Evolutionary conservation across 2,888 invertebrate genomes (phyloP).

Genomic region (Habroteleia sp.): DNA sequence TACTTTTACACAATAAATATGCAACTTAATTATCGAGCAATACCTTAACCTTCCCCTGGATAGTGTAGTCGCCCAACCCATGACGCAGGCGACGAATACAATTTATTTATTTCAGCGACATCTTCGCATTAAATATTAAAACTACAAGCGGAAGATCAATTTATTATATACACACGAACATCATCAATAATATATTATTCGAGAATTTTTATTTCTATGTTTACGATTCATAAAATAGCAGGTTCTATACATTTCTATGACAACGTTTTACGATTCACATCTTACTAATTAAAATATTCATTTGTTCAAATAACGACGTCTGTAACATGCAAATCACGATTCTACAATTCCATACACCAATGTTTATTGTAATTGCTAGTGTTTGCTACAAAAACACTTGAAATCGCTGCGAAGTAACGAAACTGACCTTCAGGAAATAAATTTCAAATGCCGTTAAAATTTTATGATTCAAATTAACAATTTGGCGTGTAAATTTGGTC

Average conservation of each 20-base stretch:
- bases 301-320: slow-evolving; percentile 53
- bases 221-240: slow-evolving; percentile 56
- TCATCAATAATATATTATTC: slow-evolving; percentile 57
- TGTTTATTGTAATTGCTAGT: slow-evolving; percentile 45
- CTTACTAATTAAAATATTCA: slow-evolving; percentile 61
- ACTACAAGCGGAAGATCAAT: slow-evolving; percentile 48
- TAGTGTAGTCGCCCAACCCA: slow-evolving; percentile 39
- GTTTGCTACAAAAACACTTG: slow-evolving; percentile 43
- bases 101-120: slow-evolving; percentile 59
- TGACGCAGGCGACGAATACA: slow-evolving; percentile 29
- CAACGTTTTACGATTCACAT: slow-evolving; percentile 54
- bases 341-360: slow-evolving; percentile 45
- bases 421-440: slow-evolving; percentile 38
- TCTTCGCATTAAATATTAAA: slow-evolving; percentile 53
- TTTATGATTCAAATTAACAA: slow-evolving; percentile 54
- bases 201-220: slow-evolving; percentile 44
- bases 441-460: slow-evolving; percentile 49
- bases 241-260: slow-evolving; percentile 31
- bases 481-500: slow-evolving; percentile 41
- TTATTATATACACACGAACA: slow-evolving; percentile 46
- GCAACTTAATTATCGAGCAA: slow-evolving; percentile 53
- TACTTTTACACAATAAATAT: slow-evolving; percentile 57
- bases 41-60: slow-evolving; percentile 45
- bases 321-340: slow-evolving; percentile 48
- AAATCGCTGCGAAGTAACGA: slow-evolving; percentile 2